Conservation (phyloP, 2,888 invertebrate species). For the Sesia apiformis region DNA sequence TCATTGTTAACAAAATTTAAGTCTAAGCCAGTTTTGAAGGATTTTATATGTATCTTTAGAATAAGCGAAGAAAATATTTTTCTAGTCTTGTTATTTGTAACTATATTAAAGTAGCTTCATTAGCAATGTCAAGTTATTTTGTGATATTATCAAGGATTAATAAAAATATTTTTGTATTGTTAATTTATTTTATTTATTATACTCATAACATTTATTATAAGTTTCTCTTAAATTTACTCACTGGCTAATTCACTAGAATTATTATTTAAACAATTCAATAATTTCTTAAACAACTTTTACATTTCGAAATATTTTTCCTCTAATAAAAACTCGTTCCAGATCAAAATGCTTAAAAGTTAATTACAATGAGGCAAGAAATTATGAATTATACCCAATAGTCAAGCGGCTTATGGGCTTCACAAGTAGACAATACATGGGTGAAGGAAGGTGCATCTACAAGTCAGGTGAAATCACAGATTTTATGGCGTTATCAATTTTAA, state of each 20-base stretch:
- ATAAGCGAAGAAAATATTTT: constrained; percentile 9
- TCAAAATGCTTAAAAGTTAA: constrained; percentile 39
- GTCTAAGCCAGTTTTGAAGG: background rate
- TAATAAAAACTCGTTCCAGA: constrained; percentile 56
- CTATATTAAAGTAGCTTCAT: background rate
- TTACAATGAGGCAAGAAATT: constrained; percentile 21
- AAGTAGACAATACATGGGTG: background rate
- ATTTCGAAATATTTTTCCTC: constrained; percentile 53
- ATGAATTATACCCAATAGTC: constrained; percentile 19
- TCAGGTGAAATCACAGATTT: constrained; percentile 58
- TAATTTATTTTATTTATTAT: constrained; percentile 50
- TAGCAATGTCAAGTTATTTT: too few relatives aligned
- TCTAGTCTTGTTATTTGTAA: constrained; percentile 18
- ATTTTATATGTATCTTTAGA: background rate
- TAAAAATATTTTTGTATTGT: background rate
- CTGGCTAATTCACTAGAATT: constrained; percentile 68
- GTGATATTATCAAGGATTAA: too few relatives aligned
- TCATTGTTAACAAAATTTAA: background rate
- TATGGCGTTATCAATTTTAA: constrained; percentile 34
- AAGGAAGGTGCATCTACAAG: constrained; percentile 36
- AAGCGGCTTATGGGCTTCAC: constrained; percentile 11
- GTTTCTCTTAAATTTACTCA: constrained; percentile 62
- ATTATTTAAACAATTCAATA: constrained; percentile 68
- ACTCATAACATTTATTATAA: constrained; percentile 56
- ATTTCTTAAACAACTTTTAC: constrained; percentile 63